Conservation (phyloP, 2,888 invertebrate genomes). For the Ochropacha duplaris region DNA sequence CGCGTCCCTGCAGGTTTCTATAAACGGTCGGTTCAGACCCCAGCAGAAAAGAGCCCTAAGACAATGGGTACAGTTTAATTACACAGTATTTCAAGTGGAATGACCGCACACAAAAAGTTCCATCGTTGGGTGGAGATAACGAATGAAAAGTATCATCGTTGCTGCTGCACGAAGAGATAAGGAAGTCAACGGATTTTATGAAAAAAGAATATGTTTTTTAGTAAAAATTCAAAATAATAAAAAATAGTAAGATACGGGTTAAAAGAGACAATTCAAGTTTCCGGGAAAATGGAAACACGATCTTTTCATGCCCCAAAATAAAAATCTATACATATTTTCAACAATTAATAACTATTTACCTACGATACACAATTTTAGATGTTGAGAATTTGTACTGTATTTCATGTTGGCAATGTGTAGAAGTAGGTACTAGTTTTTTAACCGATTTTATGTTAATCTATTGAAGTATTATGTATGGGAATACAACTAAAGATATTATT, state of each 20-base stretch:
- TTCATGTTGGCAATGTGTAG: no score
- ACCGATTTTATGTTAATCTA: no score
- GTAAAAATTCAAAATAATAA: no score
- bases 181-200: background rate
- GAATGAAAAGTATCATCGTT: constrained; percentile 29
- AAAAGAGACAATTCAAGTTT: no score
- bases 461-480: background rate
- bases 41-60: constrained; percentile 1
- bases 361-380: no score
- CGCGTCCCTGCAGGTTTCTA: constrained; percentile 12
- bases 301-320: no score
- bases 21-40: constrained; percentile 6
- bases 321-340: no score
- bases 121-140: constrained; percentile 33
- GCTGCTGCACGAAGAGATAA: constrained; percentile 13
- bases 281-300: no score
- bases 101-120: constrained; percentile 34
- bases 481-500: background rate
- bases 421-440: no score
- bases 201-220: background rate
- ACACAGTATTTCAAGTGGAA: constrained; percentile 23
- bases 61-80: constrained; percentile 6
- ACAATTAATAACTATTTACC: no score
- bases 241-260: no score
- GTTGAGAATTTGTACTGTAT: no score